A percentile compares a stretch with the other conserved stretches of the same genome.
Conservation (phyloP, 2,888 invertebrate genomes). For the Odiellus spinosus region DNA sequence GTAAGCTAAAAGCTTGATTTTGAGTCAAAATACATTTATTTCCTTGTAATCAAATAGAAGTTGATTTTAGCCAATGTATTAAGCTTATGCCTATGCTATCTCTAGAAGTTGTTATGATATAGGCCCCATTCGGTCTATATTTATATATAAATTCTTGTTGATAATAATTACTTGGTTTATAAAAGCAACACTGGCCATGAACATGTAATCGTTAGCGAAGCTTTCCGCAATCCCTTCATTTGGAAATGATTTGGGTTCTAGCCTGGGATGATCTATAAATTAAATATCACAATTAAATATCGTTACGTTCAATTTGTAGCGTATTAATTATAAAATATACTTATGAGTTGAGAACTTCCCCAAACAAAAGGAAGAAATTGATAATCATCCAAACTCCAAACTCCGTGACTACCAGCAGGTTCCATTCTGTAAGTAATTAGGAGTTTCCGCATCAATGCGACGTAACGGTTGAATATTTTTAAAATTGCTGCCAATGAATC, state of each 20-base stretch:
- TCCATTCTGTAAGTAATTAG: conserved; percentile 92
- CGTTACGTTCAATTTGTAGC: no score
- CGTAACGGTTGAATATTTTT: conserved; percentile 60
- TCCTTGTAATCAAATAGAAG: no score
- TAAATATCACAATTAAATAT: no score
- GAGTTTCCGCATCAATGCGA: conserved; percentile 62
- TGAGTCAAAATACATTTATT: no score
- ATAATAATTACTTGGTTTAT: conserved; percentile 50
- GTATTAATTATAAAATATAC: conserved; percentile 34
- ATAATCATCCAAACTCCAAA: conserved; percentile 97
- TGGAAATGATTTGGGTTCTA: conserved; percentile 72
- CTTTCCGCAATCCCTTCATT: conserved; percentile 55
- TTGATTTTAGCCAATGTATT: no score
- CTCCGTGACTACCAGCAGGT: conserved; percentile 97
- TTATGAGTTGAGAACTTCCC: conserved; percentile 92
- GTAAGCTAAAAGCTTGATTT: no score
- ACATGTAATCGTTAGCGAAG: conserved; percentile 60
- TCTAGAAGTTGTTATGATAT: no score
- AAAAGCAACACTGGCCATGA: conserved; percentile 79
- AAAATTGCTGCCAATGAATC: conserved; percentile 67
- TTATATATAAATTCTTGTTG: no score
- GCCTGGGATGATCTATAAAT: conserved; percentile 57
- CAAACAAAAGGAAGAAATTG: conserved; percentile 98
- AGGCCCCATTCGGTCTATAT: no score
- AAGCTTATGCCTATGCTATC: no score